Evolutionary conservation across 2,113 vertebrate species (phyloP), one percentile per base, ranked within the genome.

Genomic region (Phyllopteryx taeniolatus): DNA sequence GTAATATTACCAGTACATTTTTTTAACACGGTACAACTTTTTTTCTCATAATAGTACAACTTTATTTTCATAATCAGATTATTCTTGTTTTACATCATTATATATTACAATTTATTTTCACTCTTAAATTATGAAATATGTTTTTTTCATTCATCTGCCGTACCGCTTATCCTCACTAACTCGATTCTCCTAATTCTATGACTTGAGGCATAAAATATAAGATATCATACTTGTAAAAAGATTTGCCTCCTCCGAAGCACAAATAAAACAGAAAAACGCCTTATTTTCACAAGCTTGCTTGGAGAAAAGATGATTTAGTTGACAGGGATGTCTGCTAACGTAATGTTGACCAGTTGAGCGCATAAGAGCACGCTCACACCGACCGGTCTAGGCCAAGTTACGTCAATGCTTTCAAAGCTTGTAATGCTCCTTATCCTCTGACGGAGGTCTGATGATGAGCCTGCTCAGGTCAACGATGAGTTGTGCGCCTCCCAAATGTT

Each of bases 351-450:
- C 78, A 83, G 74, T 82, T 88, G 86, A 87, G 80, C 79, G 74
- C 77, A 82, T 79, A 78, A 39, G 47, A 82, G 84, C 31, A 68
- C 61, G 86, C 79, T 84, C 86, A 90, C 87, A 73, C 66, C 63
- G 77, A 75, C 68, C 62, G 75, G 68, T 79, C 78, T 53, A 68
- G 84, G 79, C 83, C 72, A 77, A 82, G 84, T 82, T 92, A 83
- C 90, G 91, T 93, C 92, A 93, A 92, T 91, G 87, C 88, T 87
- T 91, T 87, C 86, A 92, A 91, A 92, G 90, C 92, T 90, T 85
- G 87, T 92, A 93, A 93, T 92, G 87, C 90, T 83, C 75, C 86
- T 92, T 88, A 93, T 92, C 92, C 90, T 90, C 90, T 92, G 92
- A 93, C 87, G 90, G 90, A 92, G 87, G 88, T 92, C 89, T 85